phyloP scores from a whole-genome alignment of 2,888 invertebrate species.

The Nowickia ferox region DNA sequence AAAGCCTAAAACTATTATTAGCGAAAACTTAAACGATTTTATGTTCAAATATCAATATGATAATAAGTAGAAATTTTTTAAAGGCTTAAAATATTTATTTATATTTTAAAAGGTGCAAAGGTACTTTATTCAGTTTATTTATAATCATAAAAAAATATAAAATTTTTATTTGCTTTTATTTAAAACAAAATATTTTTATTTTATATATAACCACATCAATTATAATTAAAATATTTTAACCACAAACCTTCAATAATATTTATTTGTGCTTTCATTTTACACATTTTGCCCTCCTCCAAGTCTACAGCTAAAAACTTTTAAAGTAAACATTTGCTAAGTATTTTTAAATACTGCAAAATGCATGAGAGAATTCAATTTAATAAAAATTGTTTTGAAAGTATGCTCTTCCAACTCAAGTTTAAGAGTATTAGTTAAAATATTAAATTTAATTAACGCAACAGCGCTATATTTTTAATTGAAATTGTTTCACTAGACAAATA shows the following conservation, averaged over 20 bases:
- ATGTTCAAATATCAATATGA: background rate
- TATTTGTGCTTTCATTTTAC: slow-evolving; percentile 7
- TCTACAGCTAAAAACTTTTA: too few species aligned
- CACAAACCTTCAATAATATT: slow-evolving; percentile 54
- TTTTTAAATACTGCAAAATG: too few species aligned
- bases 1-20: too few species aligned
- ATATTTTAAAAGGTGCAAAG: background rate
- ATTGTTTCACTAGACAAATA: too few species aligned
- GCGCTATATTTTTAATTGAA: too few species aligned
- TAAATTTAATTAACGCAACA: too few species aligned
- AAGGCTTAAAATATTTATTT: background rate
- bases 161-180: background rate
- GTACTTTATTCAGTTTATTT: background rate
- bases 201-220: slow-evolving; percentile 31
- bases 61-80: background rate
- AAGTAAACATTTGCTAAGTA: too few species aligned
- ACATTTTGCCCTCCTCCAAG: too few species aligned
- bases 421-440: too few species aligned
- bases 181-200: background rate
- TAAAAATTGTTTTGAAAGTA: too few species aligned
- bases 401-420: too few species aligned
- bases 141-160: background rate
- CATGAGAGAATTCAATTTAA: too few species aligned
- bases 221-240: slow-evolving; percentile 52
- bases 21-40: background rate